These are phyloP conservation scores for Tetraodon nigroviridis DNA, from an alignment of 2,113 vertebrate species.

Conservation along the genomic window DNA sequence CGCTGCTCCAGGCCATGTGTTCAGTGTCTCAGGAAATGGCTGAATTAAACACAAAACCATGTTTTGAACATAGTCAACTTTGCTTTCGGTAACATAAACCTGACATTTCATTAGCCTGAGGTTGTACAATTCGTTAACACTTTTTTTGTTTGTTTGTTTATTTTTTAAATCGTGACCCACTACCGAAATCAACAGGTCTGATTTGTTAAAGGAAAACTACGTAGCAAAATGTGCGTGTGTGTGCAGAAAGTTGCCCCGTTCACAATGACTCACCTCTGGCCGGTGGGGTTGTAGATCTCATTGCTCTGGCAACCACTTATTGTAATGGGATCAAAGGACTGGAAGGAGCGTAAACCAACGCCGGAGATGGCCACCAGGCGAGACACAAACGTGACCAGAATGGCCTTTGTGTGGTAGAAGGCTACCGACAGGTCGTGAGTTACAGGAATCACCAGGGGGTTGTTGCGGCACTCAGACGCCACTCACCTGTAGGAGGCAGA, in stretches of 20 bases:
- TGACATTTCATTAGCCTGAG: too few species aligned
- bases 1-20: not conserved
- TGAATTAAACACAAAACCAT: too few species aligned
- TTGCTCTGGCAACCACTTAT: constrained; percentile 97
- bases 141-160: too few species aligned
- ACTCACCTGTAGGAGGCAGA: constrained; percentile 78
- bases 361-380: constrained; percentile 92
- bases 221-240: not conserved
- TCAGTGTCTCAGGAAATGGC: constrained; percentile 5
- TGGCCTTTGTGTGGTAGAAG: constrained; percentile 94
- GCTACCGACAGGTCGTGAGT: constrained; percentile 95
- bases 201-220: not conserved
- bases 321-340: constrained; percentile 97
- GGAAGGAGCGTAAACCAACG: constrained; percentile 95
- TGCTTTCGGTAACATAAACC: too few species aligned
- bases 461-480: constrained; percentile 95
- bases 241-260: not conserved
- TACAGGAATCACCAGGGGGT: constrained; percentile 96
- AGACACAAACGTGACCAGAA: constrained; percentile 89
- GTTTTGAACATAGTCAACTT: too few species aligned
- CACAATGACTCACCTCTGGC: constrained; percentile 85
- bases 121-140: too few species aligned
- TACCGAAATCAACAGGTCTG: not conserved
- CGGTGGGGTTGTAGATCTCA: constrained; percentile 93
- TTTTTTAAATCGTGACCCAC: too few species aligned